Percentiles rank a stretch among this genome's conserved stretches.
These are phyloP conservation scores for Spodoptera picta DNA, from an alignment of 2,888 invertebrate species.

Conservation along the genomic window DNA sequence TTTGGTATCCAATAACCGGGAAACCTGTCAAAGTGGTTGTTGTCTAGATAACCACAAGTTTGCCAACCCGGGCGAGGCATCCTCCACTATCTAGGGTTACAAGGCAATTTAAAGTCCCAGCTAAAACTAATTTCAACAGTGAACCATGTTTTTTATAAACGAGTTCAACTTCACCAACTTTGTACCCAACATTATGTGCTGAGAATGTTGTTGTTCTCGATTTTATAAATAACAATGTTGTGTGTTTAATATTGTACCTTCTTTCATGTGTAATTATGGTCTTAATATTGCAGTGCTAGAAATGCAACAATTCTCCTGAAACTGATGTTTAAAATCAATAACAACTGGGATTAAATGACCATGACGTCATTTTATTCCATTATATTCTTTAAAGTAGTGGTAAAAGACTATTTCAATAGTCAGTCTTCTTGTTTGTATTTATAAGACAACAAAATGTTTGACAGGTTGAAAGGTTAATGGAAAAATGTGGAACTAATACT, in stretches of 20 bases:
- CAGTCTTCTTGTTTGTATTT: too few relatives aligned
- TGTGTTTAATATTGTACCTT: neutral
- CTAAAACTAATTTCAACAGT: conserved; percentile 50
- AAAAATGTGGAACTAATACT: too few relatives aligned
- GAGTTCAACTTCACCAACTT: conserved; percentile 10
- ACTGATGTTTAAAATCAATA: too few relatives aligned
- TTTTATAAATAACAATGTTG: neutral
- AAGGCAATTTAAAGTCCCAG: conserved; percentile 49
- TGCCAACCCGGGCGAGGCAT: conserved; percentile 24
- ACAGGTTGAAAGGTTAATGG: too few relatives aligned
- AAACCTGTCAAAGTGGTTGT: conserved; percentile 21
- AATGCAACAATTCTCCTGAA: too few relatives aligned
- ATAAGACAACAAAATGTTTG: too few relatives aligned
- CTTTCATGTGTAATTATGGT: too few relatives aligned
- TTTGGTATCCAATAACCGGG: conserved; percentile 14
- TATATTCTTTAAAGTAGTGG: too few relatives aligned
- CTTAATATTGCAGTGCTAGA: too few relatives aligned
- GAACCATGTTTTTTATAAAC: conserved; percentile 33
- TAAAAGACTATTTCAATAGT: too few relatives aligned
- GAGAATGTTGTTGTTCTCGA: conserved; percentile 1
- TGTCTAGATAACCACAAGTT: conserved; percentile 25
- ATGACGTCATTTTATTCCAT: too few relatives aligned
- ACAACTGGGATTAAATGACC: too few relatives aligned
- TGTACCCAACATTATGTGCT: conserved; percentile 2
- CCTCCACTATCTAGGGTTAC: conserved; percentile 27